Evolutionary conservation across 2,113 vertebrate species (phyloP), one percentile per base, ranked within the genome.

Genomic region (Cheilinus undulatus): DNA sequence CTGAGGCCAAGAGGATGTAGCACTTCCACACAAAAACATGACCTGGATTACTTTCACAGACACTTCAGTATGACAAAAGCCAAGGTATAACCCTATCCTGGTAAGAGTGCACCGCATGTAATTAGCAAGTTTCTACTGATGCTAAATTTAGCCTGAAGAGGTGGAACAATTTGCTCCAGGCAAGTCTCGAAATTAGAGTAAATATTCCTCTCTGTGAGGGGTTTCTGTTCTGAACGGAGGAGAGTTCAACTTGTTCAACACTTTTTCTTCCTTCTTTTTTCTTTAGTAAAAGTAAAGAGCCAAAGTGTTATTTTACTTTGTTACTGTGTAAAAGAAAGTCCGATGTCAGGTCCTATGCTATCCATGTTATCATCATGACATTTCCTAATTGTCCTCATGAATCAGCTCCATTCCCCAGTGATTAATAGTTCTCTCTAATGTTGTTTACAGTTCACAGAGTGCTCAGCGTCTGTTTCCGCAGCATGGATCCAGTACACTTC

Each of bases 21-120:
- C 61, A 69, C 45, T 3, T n/a, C n/a, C n/a, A n/a, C 1, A 48
- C 65, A 5, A 45, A 67, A 70, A 68, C 62, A 61, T 50, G 30
- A 43, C 34, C n/a, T n/a, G 76, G 76, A 89, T 83, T 70, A 79
- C 22, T 4, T 76, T 66, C 67, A 58, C 1, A 17, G 72, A 71
- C 74, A 60, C 59, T 56, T 83, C 64, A 36, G 34, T 0, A 13
- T 52, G 38, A 58, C 66, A 58, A 60, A 84, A 72, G 38, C 78
- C 30, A 8, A 15, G 4, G 52, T 14, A 60, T 82, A 59, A 59
- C 52, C 15, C 7, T 24, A 32, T 7, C 66, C 58, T 36, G 54
- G 63, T 81, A 17, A 60, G 54, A 54, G 63, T 60, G 3, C 51
- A 46, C 7, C 8, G 19, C 0, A 3, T 34, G 45, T 68, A 81